Evolutionary conservation across 2,888 invertebrate genomes (phyloP), one percentile per base, ranked within the genome.

Genomic region (Pyrochroa serraticornis): DNA sequence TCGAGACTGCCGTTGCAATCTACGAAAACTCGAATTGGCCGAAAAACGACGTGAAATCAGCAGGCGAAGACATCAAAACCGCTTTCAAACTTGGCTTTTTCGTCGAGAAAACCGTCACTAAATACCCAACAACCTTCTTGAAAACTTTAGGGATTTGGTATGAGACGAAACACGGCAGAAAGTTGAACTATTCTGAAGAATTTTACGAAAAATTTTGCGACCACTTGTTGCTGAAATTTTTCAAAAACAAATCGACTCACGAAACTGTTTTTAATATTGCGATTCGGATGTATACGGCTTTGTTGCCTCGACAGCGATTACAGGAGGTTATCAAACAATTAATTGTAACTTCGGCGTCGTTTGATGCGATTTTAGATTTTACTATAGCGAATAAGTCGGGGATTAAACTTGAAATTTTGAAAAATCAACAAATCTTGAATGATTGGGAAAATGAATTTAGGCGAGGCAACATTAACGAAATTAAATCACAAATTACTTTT

Each of bases 1-100:
- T 85, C 67, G 79, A 84, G 77, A 80, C 82, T 59, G 84, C 83
- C 69, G 71, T 84, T 41, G 70, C 75, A 33, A 70, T 84, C 7
- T 81, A 83, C 62, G 82, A 84, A 69, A 78, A 78, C 67, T 77
- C 80, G 12, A 72, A 73, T 51, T 85, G 82, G 83, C 80, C 80
- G 22, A 76, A 74, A 58, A 78, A 75, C 61, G 76, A 80, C 0
- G 82, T 22, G 3, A 22, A 22, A 22, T 22, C 22, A 5, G 22
- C 81, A 2, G 71, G 75, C 46, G 76, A 79, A 54, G 83, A 84
- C 71, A 76, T 86, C 1, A 80, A 74, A 71, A 83, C 81, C 69
- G 80, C 82, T 13, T 85, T 87, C 60, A 69, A 83, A 60, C 76
- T 82, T 57, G 82, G 84, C 32, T 70, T 72, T 43, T 84, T 85